Evolutionary conservation across 2,797 vertebrate species (phyloP).

Genomic region (Pipistrellus pipistrellus): DNA sequence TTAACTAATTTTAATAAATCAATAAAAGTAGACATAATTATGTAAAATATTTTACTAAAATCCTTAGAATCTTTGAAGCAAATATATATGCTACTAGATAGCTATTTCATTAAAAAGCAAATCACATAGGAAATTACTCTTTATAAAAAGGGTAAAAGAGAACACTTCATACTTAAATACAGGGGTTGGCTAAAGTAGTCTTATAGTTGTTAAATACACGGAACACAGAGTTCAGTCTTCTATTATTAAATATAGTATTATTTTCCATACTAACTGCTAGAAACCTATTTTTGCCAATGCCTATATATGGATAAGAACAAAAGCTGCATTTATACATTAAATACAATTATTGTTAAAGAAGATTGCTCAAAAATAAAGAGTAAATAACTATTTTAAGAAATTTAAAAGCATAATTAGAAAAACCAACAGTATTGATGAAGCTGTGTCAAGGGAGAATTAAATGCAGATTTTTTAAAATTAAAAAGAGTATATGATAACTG

Average conservation of each 20-base stretch:
- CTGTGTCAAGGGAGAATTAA: background rate
- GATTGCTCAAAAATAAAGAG: conserved; percentile 10
- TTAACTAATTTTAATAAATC: background rate
- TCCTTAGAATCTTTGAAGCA: background rate
- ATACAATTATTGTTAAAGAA: conserved; percentile 16
- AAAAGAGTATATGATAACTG: background rate
- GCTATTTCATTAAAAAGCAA: conserved; percentile 11
- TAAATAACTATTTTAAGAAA: background rate
- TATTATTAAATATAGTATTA: background rate
- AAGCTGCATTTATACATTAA: background rate
- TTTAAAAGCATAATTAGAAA: conserved; percentile 34
- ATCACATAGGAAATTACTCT: background rate
- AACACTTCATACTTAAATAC: background rate
- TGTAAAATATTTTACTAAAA: background rate
- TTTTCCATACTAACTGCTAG: background rate
- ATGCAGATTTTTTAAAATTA: background rate
- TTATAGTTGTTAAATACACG: background rate
- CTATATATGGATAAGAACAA: background rate
- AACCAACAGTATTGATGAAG: background rate
- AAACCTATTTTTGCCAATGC: background rate
- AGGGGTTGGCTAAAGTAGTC: background rate
- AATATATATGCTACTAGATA: conserved; percentile 25
- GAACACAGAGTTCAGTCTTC: background rate
- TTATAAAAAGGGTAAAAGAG: background rate
- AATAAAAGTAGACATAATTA: background rate